Conservation (phyloP, 2,113 vertebrate species). For the Alexandromys fortis region DNA sequence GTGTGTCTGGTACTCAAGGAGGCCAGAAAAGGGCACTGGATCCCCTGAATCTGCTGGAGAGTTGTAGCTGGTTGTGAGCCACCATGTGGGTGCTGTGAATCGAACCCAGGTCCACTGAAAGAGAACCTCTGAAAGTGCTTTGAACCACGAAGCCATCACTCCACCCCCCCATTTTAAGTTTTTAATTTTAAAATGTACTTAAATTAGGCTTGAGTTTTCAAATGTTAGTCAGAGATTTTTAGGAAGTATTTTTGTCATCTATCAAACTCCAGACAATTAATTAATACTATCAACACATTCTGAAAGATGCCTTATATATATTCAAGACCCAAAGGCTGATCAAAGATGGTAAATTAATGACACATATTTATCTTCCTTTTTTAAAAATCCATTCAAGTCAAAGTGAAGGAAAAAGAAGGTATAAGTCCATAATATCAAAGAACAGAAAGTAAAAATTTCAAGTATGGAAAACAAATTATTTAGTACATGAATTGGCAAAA, state of each 20-base stretch:
- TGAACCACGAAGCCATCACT: not conserved
- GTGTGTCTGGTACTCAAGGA: not conserved
- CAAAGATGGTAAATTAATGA: slow-evolving; percentile 62
- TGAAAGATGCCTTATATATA: slow-evolving; percentile 61
- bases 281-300: slow-evolving; percentile 59
- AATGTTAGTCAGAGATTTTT: slow-evolving; percentile 45
- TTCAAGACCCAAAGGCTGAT: slow-evolving; percentile 43
- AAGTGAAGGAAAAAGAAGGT: slow-evolving; percentile 45
- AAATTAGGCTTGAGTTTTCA: slow-evolving; percentile 15
- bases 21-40: not conserved
- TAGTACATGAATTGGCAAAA: slow-evolving; percentile 7
- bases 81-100: not conserved
- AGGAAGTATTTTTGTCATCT: slow-evolving; percentile 56
- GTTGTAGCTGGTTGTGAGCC: not conserved
- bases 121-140: not conserved
- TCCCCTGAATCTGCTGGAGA: too few species aligned
- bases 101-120: not conserved
- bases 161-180: not conserved
- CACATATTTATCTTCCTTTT: slow-evolving; percentile 59
- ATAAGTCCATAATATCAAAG: slow-evolving; percentile 39
- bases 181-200: slow-evolving; percentile 61
- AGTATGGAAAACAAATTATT: slow-evolving; percentile 34
- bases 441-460: slow-evolving; percentile 34
- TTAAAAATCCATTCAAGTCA: slow-evolving; percentile 60
- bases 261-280: slow-evolving; percentile 66